Evolutionary conservation across 2,888 invertebrate genomes (phyloP).

Genomic region (Nowickia ferox): DNA sequence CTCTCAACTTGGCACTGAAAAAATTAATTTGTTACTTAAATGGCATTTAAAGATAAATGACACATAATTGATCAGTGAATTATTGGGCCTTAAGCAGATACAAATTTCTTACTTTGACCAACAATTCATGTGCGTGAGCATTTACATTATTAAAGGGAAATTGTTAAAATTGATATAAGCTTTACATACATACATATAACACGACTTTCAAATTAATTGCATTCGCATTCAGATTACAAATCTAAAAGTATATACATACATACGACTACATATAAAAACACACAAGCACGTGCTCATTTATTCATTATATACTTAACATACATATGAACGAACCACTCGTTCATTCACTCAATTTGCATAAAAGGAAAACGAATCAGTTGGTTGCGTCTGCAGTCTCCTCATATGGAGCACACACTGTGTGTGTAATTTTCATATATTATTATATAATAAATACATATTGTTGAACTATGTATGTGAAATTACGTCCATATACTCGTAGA

Average conservation of each 20-base stretch:
- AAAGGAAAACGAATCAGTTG: slow-evolving; percentile 33
- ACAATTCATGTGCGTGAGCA: neutral
- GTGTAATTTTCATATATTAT: slow-evolving; percentile 21
- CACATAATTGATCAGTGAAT: no score
- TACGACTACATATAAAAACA: neutral
- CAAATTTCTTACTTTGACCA: neutral
- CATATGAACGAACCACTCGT: neutral
- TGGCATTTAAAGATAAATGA: no score
- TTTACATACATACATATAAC: neutral
- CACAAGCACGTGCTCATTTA: neutral
- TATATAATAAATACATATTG: slow-evolving; percentile 25
- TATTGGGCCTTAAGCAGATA: neutral
- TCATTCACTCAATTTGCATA: slow-evolving; percentile 43
- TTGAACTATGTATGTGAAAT: neutral
- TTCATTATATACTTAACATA: neutral
- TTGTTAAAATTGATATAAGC: slow-evolving; percentile 24
- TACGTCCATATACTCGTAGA: neutral
- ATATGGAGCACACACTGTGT: neutral
- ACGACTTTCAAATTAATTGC: slow-evolving; percentile 40
- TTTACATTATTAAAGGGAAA: slow-evolving; percentile 8
- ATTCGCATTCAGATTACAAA: slow-evolving; percentile 17
- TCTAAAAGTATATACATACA: slow-evolving; percentile 1
- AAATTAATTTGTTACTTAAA: no score
- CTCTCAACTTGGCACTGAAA: no score
- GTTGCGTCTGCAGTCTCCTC: neutral